Percentiles rank a stretch among this genome's conserved stretches.
These are phyloP conservation scores for Arion vulgaris DNA, from an alignment of 1,140 invertebrate genomes.

Conservation along the genomic window DNA sequence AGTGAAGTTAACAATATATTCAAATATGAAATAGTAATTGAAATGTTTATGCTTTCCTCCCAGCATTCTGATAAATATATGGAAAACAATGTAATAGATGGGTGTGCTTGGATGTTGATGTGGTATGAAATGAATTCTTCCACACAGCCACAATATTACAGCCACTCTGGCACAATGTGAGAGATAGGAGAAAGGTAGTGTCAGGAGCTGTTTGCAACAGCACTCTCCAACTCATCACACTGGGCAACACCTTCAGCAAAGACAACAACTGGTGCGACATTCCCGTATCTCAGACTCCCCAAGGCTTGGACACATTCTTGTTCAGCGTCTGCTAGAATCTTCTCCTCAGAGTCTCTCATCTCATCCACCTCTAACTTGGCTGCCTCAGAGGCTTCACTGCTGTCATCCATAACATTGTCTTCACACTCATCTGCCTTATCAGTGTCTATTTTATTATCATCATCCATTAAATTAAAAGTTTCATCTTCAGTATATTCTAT, in stretches of 20 bases:
- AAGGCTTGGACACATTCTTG: background rate
- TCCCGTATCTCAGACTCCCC: background rate
- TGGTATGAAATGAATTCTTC: slow-evolving; percentile 6
- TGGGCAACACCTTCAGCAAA: background rate
- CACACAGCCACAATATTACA: slow-evolving; percentile 1
- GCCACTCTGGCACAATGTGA: slow-evolving; percentile 2
- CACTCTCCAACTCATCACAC: slow-evolving; percentile 5
- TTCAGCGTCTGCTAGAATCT: background rate
- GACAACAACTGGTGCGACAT: background rate
- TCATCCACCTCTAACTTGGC: too few relatives aligned
- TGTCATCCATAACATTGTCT: slow-evolving; percentile 7
- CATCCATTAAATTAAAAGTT: slow-evolving; percentile 7
- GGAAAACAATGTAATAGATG: background rate
- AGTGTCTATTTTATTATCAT: slow-evolving; percentile 16
- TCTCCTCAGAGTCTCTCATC: background rate
- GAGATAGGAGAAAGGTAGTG: slow-evolving; percentile 1
- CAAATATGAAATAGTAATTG: background rate
- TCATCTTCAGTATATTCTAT: slow-evolving; percentile 10
- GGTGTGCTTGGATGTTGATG: background rate
- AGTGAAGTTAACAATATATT: background rate
- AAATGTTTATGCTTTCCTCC: background rate
- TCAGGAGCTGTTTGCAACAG: slow-evolving; percentile 18
- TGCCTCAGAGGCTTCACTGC: background rate
- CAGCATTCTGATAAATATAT: background rate
- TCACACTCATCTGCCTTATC: slow-evolving; percentile 23